These are phyloP conservation scores for Saccopteryx leptura DNA, from an alignment of 2,113 vertebrate genomes.

Conservation along the genomic window DNA sequence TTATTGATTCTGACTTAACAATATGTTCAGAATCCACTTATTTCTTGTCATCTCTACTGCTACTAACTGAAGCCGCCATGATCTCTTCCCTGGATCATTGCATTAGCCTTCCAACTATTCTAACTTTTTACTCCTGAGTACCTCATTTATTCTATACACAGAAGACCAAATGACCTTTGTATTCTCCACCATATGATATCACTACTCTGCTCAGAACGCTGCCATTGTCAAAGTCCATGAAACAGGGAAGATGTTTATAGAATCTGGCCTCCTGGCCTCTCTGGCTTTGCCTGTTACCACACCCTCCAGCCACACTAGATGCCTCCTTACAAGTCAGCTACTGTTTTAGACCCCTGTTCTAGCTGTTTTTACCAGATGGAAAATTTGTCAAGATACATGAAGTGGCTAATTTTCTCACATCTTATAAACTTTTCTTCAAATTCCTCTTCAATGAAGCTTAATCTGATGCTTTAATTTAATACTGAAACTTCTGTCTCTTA, in stretches of 20 bases:
- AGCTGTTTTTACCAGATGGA: background rate
- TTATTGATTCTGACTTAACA: background rate
- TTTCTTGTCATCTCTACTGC: background rate
- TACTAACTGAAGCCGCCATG: background rate
- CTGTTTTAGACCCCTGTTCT: background rate
- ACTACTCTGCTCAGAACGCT: background rate
- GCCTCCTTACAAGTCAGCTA: background rate
- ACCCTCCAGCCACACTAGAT: no score
- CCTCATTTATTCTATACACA: background rate
- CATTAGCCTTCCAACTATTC: background rate
- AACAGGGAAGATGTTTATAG: fast-evolving
- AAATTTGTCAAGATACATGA: background rate
- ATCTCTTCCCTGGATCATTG: background rate
- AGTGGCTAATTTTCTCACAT: background rate
- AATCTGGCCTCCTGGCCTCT: background rate
- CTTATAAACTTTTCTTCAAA: background rate
- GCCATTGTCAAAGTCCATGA: background rate
- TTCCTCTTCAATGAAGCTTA: background rate
- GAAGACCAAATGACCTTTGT: background rate
- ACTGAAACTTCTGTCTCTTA: background rate
- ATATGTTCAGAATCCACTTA: background rate
- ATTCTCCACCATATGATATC: no score
- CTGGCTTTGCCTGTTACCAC: background rate
- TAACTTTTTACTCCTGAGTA: background rate
- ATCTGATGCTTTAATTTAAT: background rate